A percentile compares a stretch with the other conserved stretches of the same genome.
Evolutionary conservation across 2,797 vertebrate genomes (phyloP).

Genomic region (Loriculus beryllinus): DNA sequence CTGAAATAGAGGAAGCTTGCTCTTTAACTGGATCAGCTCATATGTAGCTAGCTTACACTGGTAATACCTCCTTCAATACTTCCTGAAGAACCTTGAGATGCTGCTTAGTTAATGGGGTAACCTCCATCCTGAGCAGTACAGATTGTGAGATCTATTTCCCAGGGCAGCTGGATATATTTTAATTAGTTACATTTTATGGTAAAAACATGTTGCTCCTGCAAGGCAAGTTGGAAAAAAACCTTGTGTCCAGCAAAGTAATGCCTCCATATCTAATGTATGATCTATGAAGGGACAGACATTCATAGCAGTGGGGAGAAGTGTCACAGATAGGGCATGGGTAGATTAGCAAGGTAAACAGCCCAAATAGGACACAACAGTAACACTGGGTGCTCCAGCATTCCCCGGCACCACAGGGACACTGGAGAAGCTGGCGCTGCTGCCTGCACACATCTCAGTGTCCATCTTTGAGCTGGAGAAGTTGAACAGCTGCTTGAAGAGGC

Average conservation of each 20-base stretch:
- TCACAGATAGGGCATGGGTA: background rate
- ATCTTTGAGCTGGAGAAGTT: background rate
- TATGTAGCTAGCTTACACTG: background rate
- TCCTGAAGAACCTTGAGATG: background rate
- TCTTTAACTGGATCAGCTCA: background rate
- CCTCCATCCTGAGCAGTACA: background rate
- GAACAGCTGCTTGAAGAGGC: background rate
- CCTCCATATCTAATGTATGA: background rate
- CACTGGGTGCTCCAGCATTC: background rate
- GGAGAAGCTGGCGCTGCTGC: background rate
- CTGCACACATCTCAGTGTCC: rapidly evolving
- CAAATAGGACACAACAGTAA: background rate
- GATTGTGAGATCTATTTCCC: background rate
- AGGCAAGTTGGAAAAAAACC: background rate
- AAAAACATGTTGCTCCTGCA: background rate
- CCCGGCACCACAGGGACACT: rapidly evolving
- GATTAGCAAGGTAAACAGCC: background rate
- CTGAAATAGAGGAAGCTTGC: background rate
- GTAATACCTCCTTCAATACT: background rate
- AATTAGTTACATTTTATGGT: background rate
- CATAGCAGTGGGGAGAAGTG: background rate
- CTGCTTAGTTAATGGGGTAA: background rate
- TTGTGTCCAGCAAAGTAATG: background rate
- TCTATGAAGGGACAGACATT: background rate
- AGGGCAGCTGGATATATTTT: background rate